A percentile compares a stretch with the other conserved stretches of the same genome.
phyloP scores from a whole-genome alignment of 2,113 vertebrate species.

The Oryzias curvinotus region DNA sequence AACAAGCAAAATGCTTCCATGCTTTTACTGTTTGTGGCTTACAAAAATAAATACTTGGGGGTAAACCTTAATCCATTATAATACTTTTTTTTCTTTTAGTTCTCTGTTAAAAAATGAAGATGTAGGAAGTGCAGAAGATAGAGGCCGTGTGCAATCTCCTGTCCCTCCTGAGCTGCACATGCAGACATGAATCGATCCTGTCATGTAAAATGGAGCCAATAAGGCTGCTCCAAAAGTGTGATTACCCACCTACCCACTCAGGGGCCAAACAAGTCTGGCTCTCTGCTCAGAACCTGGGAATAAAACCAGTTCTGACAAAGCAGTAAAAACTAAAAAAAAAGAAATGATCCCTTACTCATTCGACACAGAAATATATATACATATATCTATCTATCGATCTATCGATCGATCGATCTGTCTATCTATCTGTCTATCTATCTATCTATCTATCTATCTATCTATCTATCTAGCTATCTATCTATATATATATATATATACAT shows the following conservation, averaged over 20 bases:
- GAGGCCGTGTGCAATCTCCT: slow-evolving; percentile 1
- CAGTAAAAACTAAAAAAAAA: background rate
- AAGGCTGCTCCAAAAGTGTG: slow-evolving; percentile 17
- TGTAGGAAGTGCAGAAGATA: too few species aligned
- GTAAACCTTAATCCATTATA: background rate
- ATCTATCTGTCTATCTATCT: too few species aligned
- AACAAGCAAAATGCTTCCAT: background rate
- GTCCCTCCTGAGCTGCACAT: slow-evolving; percentile 16
- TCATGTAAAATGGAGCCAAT: slow-evolving; percentile 37
- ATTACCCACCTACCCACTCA: slow-evolving; percentile 25
- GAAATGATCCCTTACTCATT: slow-evolving; percentile 7
- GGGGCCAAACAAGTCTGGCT: background rate
- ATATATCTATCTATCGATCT: too few species aligned
- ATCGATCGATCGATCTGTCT: too few species aligned
- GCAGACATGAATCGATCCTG: slow-evolving; percentile 32
- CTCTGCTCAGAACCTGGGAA: background rate
- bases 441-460: too few species aligned
- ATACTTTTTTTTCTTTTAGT: background rate
- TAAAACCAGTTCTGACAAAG: background rate
- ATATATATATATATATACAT: too few species aligned
- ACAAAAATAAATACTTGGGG: background rate
- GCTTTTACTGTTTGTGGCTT: background rate
- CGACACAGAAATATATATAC: too few species aligned
- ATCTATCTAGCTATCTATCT: too few species aligned
- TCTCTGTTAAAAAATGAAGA: too few species aligned